Evolutionary conservation across 2,888 invertebrate genomes (phyloP), one percentile per base, ranked within the genome.

Genomic region (Polietes domitor): DNA sequence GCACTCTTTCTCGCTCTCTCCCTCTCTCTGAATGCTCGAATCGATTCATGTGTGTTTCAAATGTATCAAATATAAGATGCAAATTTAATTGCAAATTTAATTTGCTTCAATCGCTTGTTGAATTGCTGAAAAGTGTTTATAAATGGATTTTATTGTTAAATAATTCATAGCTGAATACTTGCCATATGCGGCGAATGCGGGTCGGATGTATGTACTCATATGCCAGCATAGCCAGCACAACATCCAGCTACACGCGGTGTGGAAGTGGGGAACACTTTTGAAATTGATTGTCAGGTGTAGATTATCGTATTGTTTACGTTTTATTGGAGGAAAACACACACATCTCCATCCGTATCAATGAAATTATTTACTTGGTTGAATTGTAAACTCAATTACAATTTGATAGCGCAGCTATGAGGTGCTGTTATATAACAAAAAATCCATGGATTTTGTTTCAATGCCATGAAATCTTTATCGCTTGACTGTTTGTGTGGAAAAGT

Each of bases 71-170:
- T 26, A 58, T 24, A 58, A 9, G 15, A 10, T 58, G 26, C 2
- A 58, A 58, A 12, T 15, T 47, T 6, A 50, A 50, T 58, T 15
- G n/a, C 2, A 50, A 50, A 5, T 58, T 58, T 15, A 53, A 53
- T 58, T 15, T 58, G 15, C 50, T 26, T 58, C 58, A 10, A 4
- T 58, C 47, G 2, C n/a, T 58, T 24, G 58, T 4, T 58, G 58
- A 17, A 50, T 2, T 26, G 58, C 9, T 53, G 17, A 53, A 53
- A 72, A 37, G 37, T 26, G n/a, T 24, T 19, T 19, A 58, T 28
- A 50, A 71, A 68, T 47, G 28, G 41, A 65, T 50, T 72, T 73
- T 50, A 73, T 73, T 73, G 53, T 6, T 24, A 10, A 26, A 21
- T 65, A 73, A 53, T 55, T 55, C 73, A 72, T 37, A 47, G 7